These are phyloP conservation scores for Karalla daura DNA, from an alignment of 2,797 vertebrate species.

Conservation along the genomic window DNA sequence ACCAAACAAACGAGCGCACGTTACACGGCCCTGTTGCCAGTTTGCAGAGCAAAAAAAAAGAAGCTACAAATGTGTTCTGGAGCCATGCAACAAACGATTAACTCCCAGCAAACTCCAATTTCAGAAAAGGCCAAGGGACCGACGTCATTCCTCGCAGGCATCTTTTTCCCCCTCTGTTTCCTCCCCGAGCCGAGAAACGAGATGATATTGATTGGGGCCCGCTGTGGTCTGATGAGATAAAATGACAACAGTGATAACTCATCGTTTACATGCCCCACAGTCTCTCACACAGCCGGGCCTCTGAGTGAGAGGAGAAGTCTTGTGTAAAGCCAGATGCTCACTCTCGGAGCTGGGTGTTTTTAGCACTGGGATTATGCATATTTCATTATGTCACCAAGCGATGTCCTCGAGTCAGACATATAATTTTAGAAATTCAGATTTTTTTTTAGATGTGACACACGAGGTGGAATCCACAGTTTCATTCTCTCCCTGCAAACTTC, in stretches of 20 bases:
- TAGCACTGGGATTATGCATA: neutral
- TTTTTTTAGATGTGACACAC: neutral
- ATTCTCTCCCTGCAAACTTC: neutral
- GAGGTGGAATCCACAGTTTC: neutral
- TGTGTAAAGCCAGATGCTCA: neutral
- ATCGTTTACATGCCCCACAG: conserved; percentile 46
- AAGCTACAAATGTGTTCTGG: conserved; percentile 15
- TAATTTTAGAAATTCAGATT: no score
- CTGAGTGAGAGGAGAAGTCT: conserved; percentile 1
- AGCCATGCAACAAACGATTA: conserved; percentile 22
- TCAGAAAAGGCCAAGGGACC: conserved; percentile 39
- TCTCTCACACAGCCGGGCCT: conserved; percentile 27
- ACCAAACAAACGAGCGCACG: neutral
- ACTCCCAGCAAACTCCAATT: conserved; percentile 19
- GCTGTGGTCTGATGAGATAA: conserved; percentile 35
- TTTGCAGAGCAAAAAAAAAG: conserved; percentile 13
- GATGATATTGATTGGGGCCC: conserved; percentile 57
- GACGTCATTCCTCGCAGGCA: conserved; percentile 21
- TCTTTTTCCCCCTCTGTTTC: conserved; percentile 13
- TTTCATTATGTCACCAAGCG: neutral
- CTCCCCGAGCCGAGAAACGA: conserved; percentile 22
- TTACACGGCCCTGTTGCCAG: conserved; percentile 4
- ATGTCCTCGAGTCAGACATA: neutral
- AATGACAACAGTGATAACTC: conserved; percentile 46
- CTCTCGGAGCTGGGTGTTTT: neutral